Conservation (phyloP, 92 coral and sea anemone genomes). For the Pocillopora meandrina region DNA sequence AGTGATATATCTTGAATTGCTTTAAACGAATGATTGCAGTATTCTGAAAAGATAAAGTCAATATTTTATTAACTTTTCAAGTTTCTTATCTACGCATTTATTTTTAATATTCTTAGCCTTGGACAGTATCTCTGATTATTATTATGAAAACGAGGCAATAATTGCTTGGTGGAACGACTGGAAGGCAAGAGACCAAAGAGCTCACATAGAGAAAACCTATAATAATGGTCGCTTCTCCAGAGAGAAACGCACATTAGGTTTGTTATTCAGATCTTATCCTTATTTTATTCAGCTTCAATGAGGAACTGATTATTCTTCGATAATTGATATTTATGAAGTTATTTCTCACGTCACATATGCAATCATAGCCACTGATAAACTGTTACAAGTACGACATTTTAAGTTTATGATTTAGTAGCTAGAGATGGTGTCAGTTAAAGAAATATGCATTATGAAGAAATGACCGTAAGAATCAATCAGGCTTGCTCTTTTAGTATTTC, state of each 20-base stretch:
- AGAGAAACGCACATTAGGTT: conserved; percentile 29
- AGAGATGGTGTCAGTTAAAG: too few relatives aligned
- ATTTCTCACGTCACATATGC: too few relatives aligned
- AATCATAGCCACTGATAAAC: too few relatives aligned
- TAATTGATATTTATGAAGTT: too few relatives aligned
- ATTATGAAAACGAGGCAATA: conserved; percentile 29
- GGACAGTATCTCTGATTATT: conserved; percentile 24
- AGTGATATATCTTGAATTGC: too few relatives aligned
- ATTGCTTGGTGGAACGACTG: conserved; percentile 34
- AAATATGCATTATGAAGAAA: too few relatives aligned
- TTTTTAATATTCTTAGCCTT: conserved; percentile 12
- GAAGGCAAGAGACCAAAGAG: conserved; percentile 35
- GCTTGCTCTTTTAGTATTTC: too few relatives aligned
- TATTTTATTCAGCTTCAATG: not conserved
- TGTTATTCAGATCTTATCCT: not conserved
- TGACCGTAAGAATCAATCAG: too few relatives aligned
- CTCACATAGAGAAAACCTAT: conserved; percentile 17
- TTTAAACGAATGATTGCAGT: too few relatives aligned
- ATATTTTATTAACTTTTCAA: not conserved
- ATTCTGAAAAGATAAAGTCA: not conserved
- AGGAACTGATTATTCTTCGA: not conserved
- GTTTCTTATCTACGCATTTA: not conserved
- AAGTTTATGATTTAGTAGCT: too few relatives aligned
- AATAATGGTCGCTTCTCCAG: conserved; percentile 27
- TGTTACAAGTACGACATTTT: too few relatives aligned